Evolutionary conservation across 2,113 vertebrate species (phyloP).

Genomic region (Tupaia chinensis): DNA sequence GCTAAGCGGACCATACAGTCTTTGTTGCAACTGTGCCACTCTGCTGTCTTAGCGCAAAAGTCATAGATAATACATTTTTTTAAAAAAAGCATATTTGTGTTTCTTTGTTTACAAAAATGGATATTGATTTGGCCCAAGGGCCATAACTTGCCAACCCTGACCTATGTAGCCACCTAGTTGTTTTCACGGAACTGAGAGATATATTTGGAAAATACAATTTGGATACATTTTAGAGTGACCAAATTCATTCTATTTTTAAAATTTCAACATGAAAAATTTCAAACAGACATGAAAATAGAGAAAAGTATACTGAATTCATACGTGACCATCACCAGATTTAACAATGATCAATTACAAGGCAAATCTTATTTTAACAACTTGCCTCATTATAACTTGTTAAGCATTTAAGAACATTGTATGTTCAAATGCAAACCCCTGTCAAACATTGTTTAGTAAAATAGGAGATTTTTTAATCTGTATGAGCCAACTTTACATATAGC

Average conservation of each 20-base stretch:
- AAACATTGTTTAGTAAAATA: constrained; percentile 18
- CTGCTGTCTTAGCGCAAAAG: background rate
- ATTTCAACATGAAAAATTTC: background rate
- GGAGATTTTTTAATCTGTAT: background rate
- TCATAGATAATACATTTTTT: background rate
- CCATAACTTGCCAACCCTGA: background rate
- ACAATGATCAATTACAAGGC: background rate
- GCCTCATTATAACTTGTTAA: background rate
- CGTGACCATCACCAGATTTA: background rate
- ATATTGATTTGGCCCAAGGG: background rate
- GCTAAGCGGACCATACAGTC: background rate
- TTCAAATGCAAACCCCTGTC: constrained; percentile 1
- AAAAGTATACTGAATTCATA: background rate
- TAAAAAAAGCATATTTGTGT: background rate
- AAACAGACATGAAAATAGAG: background rate
- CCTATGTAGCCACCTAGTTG: background rate
- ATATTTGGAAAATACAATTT: constrained; percentile 7
- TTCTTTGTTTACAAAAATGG: background rate
- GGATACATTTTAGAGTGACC: background rate
- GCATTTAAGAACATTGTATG: background rate
- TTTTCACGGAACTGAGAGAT: background rate
- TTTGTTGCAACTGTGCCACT: background rate
- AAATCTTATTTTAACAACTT: background rate
- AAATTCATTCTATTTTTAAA: constrained; percentile 16
- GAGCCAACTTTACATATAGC: background rate